Conservation (phyloP, 2,113 vertebrate genomes). For the Diadophis punctatus region DNA sequence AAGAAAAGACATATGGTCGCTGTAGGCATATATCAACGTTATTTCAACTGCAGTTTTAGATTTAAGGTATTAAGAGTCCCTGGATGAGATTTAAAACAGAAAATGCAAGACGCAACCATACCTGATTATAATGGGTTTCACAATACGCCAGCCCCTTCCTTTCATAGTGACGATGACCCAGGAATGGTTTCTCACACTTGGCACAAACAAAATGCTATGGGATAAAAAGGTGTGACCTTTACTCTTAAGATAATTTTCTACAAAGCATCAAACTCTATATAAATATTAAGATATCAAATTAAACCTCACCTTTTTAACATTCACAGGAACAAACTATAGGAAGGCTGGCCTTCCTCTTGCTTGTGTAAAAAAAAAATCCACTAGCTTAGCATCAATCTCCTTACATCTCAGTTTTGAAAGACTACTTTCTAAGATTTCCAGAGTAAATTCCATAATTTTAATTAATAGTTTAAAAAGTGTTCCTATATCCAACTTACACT, state of each 20-base stretch:
- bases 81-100: background rate
- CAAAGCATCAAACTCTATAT: background rate
- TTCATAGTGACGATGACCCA: conserved; percentile 96
- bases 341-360: background rate
- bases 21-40: background rate
- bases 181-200: conserved; percentile 99
- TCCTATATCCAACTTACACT: background rate
- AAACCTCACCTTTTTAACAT: background rate
- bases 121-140: conserved; percentile 98
- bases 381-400: background rate
- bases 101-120: conserved; percentile 48
- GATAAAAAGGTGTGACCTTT: background rate
- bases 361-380: background rate
- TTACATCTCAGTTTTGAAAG: background rate
- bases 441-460: background rate
- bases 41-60: background rate
- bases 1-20: background rate
- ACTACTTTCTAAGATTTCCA: conserved; percentile 5
- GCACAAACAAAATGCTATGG: conserved; percentile 98
- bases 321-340: background rate
- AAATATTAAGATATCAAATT: background rate
- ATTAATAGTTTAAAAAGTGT: background rate
- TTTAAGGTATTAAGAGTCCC: background rate
- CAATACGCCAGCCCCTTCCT: conserved; percentile 96
- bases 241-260: background rate